Evolutionary conservation across 2,797 vertebrate genomes (phyloP).

Genomic region (Darevskia mixta): DNA sequence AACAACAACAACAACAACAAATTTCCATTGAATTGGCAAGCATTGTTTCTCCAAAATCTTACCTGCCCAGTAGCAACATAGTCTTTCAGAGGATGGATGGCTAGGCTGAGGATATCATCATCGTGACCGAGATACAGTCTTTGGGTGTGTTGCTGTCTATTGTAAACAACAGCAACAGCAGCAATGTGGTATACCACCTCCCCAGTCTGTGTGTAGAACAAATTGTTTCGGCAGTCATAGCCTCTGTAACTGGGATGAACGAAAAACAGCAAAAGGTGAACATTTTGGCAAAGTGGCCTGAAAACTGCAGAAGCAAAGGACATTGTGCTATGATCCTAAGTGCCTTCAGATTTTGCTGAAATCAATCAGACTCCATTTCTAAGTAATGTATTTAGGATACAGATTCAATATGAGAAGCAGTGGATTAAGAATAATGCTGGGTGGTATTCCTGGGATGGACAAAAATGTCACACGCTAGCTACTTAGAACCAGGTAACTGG

Average conservation of each 20-base stretch:
- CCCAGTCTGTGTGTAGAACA: conserved; percentile 93
- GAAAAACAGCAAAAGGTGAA: conserved; percentile 22
- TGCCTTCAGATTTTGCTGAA: background rate
- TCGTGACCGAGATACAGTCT: conserved; percentile 94
- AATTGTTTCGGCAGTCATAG: conserved; percentile 95
- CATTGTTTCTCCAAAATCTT: background rate
- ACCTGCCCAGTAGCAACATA: conserved; percentile 94
- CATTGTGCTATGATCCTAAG: background rate
- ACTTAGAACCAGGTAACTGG: background rate
- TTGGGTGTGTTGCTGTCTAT: conserved; percentile 90
- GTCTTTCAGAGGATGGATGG: conserved; percentile 93
- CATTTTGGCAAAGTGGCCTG: background rate
- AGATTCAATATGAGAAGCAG: background rate
- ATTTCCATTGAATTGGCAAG: background rate
- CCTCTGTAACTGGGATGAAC: conserved; percentile 88
- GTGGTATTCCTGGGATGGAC: accelerated
- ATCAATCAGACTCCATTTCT: background rate
- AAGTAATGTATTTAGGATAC: background rate
- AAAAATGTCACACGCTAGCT: background rate
- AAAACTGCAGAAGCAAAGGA: background rate
- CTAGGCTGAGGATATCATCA: conserved; percentile 93
- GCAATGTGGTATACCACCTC: conserved; percentile 95
- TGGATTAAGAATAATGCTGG: background rate
- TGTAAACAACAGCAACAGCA: conserved; percentile 90
- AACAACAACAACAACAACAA: background rate